Evolutionary conservation across 2,888 invertebrate species (phyloP), one percentile per base, ranked within the genome.

Genomic region (Caenorhabditis panamensis): DNA sequence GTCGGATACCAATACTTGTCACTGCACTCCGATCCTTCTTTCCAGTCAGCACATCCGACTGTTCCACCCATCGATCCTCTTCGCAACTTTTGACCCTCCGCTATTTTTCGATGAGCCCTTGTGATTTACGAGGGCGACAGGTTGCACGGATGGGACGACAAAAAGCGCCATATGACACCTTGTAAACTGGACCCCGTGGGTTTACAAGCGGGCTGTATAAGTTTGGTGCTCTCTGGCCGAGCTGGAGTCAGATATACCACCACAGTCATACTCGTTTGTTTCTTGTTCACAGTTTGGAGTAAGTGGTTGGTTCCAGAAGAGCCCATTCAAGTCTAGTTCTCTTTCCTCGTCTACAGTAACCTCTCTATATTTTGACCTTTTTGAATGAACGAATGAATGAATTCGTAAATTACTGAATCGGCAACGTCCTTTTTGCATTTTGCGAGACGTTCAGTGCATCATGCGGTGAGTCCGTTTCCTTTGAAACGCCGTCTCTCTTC

Each of bases 131-230:
- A 58, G 18, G 36, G 58, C 37, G 58, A 58, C 58, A 58, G 58
- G 58, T 58, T 58, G 56, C 53, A 22, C 53, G 8, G 24, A 26
- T 6, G 24, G 28, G 4, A n/a, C 47, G 51, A 24, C 44, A 26
- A 44, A 67, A 56, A 44, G 44, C 53, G 44, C 58, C 68, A 68
- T 59, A 68, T 68, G 68, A 68, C 68, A 68, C 68, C 68, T 44
- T 59, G 58, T 67, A 41, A 67, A 67, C 44, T 6, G 13, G 53
- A 66, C 36, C 36, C 37, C 8, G 9, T 22, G 41, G 16, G 11
- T 59, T 68, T 67, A 56, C 28, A 44, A 37, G 11, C 24, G 26
- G 41, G 56, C 18, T 56, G 67, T 67, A 67, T 44, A 56, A 67
- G 44, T 22, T 51, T 13, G 37, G 16, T 24, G 16, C 36, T 59